These are phyloP conservation scores for Loxodonta africana DNA, from an alignment of 2,113 vertebrate species.

Conservation along the genomic window DNA sequence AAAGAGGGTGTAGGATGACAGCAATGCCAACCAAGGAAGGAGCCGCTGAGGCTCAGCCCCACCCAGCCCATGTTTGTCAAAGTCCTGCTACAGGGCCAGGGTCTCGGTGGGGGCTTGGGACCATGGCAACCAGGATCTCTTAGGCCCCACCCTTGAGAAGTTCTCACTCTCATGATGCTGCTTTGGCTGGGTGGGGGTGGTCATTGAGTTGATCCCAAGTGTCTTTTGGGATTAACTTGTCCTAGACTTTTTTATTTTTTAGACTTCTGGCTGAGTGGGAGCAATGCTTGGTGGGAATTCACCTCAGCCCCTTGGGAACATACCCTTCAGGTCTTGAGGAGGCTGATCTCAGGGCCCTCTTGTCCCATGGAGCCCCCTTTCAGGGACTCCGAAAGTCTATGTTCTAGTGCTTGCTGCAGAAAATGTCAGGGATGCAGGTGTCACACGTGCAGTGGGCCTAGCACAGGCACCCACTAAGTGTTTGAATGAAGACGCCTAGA, in stretches of 20 bases:
- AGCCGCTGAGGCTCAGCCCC: background rate
- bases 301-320: no score
- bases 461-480: background rate
- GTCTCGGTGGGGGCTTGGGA: background rate
- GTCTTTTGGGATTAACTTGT: background rate
- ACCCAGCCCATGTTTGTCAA: background rate
- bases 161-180: background rate
- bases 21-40: background rate
- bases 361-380: background rate
- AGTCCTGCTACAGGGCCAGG: background rate
- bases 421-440: background rate
- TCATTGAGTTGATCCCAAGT: no score
- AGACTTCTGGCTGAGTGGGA: background rate
- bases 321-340: background rate
- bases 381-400: background rate
- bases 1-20: background rate
- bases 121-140: accelerated
- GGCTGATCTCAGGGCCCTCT: background rate
- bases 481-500: background rate
- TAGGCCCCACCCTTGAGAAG: background rate
- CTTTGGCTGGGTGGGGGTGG: background rate
- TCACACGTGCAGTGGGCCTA: background rate
- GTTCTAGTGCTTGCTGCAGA: background rate
- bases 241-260: background rate
- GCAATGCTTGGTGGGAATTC: background rate